phyloP scores from a whole-genome alignment of 2,888 invertebrate genomes.

The Noctuana brunneofusca region DNA sequence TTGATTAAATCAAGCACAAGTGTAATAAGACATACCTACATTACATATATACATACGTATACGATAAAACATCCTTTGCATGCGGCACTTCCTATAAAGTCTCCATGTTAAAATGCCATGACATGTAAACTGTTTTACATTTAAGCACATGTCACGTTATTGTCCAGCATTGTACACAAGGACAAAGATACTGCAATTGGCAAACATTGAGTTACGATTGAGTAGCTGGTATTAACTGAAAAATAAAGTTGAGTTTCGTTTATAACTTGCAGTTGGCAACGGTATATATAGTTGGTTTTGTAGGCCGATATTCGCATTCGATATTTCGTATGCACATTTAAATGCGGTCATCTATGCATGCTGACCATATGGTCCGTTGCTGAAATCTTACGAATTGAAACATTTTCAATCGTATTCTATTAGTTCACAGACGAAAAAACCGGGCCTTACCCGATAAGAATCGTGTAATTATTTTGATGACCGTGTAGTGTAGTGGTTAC shows the following conservation, averaged over 20 bases:
- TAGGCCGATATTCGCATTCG: conserved; percentile 69
- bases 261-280: conserved; percentile 44
- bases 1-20: too few species aligned
- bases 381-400: conserved; percentile 58
- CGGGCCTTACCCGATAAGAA: too few species aligned
- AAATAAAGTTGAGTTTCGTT: conserved; percentile 45
- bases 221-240: conserved; percentile 32
- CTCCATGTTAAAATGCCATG: conserved; percentile 67
- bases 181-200: conserved; percentile 36
- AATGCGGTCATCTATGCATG: conserved; percentile 74
- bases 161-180: conserved; percentile 65
- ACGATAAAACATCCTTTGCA: conserved; percentile 49
- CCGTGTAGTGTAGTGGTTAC: too few species aligned
- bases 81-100: conserved; percentile 66
- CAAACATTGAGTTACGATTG: conserved; percentile 6
- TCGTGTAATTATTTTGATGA: too few species aligned
- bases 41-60: too few species aligned
- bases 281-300: conserved; percentile 38
- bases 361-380: conserved; percentile 59
- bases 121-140: conserved; percentile 76
- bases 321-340: conserved; percentile 81
- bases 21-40: too few species aligned
- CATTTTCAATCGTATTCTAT: conserved; percentile 49
- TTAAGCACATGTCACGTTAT: conserved; percentile 75
- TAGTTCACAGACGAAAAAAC: conserved; percentile 19